Percentiles rank a stretch among this genome's conserved stretches.
phyloP scores from a whole-genome alignment of 2,888 invertebrate genomes.

The Portevinia maculata region DNA sequence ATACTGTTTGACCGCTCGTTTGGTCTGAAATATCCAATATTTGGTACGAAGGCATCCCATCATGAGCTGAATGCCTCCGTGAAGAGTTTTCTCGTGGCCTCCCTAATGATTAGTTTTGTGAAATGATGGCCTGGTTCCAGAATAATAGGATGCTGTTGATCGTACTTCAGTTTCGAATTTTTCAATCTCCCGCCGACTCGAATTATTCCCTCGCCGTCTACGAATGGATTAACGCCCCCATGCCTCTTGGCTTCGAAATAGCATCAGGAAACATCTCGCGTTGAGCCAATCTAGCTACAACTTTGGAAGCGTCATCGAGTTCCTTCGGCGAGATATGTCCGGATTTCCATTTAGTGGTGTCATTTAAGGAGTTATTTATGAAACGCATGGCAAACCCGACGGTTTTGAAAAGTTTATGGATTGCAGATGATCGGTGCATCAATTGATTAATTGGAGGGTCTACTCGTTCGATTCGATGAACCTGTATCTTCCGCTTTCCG shows the following conservation, averaged over 20 bases:
- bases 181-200: no score
- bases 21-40: no score
- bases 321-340: not conserved
- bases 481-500: not conserved
- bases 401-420: no score
- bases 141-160: not conserved
- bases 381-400: no score
- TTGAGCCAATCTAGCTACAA: not conserved
- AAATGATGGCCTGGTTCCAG: not conserved
- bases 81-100: not conserved
- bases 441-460: no score
- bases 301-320: not conserved
- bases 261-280: constrained; percentile 7
- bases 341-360: not conserved
- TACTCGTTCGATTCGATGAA: no score
- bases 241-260: not conserved
- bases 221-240: no score
- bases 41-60: not conserved
- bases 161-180: not conserved
- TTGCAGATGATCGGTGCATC: no score
- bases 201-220: no score
- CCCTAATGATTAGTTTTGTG: not conserved
- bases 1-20: no score
- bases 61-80: not conserved
- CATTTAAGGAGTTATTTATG: no score